Conservation (phyloP, 2,113 vertebrate species). For the Corythoichthys haematopterus region DNA sequence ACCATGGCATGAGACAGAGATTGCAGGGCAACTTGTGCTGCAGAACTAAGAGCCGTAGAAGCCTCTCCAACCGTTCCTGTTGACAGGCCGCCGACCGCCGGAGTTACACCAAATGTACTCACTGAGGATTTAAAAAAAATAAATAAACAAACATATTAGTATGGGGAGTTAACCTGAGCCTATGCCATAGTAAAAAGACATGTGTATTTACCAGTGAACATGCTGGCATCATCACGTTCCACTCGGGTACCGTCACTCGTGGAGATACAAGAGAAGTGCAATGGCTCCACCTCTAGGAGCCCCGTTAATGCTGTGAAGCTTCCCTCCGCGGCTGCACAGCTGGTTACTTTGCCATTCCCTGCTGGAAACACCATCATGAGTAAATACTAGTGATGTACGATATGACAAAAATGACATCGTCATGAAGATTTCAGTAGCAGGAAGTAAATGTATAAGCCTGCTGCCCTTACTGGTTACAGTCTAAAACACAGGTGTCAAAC, state of each 20-base stretch:
- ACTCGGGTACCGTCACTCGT: conserved; percentile 98
- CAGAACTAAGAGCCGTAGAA: conserved; percentile 95
- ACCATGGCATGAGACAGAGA: conserved; percentile 99
- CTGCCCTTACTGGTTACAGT: no score
- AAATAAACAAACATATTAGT: background rate
- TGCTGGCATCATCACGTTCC: conserved; percentile 98
- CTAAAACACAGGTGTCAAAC: no score
- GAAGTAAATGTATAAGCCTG: no score
- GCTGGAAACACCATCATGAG: conserved; percentile 14
- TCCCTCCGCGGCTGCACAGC: conserved; percentile 91
- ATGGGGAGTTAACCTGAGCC: background rate
- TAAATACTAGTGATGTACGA: background rate
- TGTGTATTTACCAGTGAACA: conserved; percentile 91
- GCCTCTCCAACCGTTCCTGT: conserved; percentile 91
- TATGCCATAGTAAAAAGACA: background rate
- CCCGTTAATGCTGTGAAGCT: conserved; percentile 98
- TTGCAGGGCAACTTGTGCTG: conserved; percentile 98
- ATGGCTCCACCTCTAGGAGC: conserved; percentile 94
- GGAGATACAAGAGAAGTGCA: conserved; percentile 97
- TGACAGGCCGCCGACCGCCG: conserved; percentile 87
- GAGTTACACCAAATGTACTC: conserved; percentile 96
- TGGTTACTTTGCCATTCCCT: conserved; percentile 95
- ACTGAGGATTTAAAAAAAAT: conserved; percentile 63
- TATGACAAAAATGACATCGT: no score
- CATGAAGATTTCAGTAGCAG: no score